Base-by-base conservation (phyloP, 2,888 invertebrate genomes). In the Drosophila nr. fundita region DNA sequence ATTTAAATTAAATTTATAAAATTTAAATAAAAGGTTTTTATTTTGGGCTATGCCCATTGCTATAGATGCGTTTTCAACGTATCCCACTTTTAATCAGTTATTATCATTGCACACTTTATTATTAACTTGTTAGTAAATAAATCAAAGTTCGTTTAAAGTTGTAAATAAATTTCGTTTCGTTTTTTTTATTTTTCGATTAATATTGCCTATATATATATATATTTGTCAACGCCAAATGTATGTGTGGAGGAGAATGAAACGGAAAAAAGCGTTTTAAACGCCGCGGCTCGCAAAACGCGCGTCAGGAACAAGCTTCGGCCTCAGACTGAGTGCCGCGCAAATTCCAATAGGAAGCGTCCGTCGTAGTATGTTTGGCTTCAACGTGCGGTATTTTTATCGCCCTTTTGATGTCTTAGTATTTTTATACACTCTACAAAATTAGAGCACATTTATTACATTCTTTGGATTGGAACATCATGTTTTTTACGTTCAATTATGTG, bases 261-360 rank as follows among this genome's bases (percentile, higher is more conserved):
- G 77, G 80, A 84, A 87, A 76, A 80, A 78, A 76, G 81, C 78
- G 87, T 82, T 83, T 75, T 55, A 53, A 68, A 77, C 78, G 80
- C 81, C 75, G 67, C 82, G 75, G 69, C 81, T 78, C 76, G 67
- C 67, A 82, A 87, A 88, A 91, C 92, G 90, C 89, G 92, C 92
- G 93, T 92, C 93, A 92, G 93, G 92, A 79, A 80, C 80, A 79
- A 79, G 77, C 73, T 73, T 80, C 64, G 77, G 77, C 71, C 80
- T 78, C 78, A 65, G 78, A 79, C 80, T 80, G 73, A 76, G 63
- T 59, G 64, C 71, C 73, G 80, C 80, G 78, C 54, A 62, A 80
- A 79, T 80, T 78, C 69, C 80, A 80, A 78, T 78, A 75, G 75
- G 63, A 45, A 53, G 62, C 42, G 53, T 34, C 32, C 24, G 54